Evolutionary conservation across 2,888 invertebrate species (phyloP), one percentile per base, ranked within the genome.

Genomic region (Polyommatus icarus): DNA sequence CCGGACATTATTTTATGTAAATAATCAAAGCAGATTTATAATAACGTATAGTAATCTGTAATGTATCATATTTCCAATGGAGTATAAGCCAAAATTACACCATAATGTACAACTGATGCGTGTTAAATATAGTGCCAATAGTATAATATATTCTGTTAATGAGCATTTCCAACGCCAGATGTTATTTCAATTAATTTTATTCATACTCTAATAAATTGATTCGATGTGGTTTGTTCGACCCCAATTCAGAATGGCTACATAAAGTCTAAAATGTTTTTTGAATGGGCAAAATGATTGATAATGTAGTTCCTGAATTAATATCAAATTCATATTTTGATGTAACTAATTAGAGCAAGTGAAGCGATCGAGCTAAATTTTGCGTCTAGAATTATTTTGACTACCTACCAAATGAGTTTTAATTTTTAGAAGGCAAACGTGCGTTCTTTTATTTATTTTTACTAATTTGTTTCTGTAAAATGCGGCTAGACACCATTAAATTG

Each of bases 101-200:
- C 91, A 85, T 88, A 87, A 93, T 92, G 93, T 93, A 93, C 93
- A 93, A 93, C 85, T 87, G 87, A 84, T 84, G 80, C 83, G 83
- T 87, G 85, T 81, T 81, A 83, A 81, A 81, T 81, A 83, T 90
- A 91, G 91, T 92, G 91, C 91, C 91, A 92, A 91, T 90, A 86
- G 85, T 88, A 87, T 84, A 82, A 82, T 81, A 81, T 82, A 80
- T 85, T 81, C 59, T 82, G 80, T 80, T 80, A 78, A 78, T 78
- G 84, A 81, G 57, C 18, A 76, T 36, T 76, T 40, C 71, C 46
- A 46, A 77, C 71, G 73, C 73, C 73, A 40, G 73, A 46, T 73
- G 73, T 73, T 40, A 40, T 73, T 73, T 73, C 73, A 46, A 46
- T 76, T 76, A 76, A 57, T 59, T 75, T 75, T 46, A 32, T 67